Evolutionary conservation across 2,797 vertebrate species (phyloP), one percentile per base, ranked within the genome.

Genomic region (Mycteria americana): DNA sequence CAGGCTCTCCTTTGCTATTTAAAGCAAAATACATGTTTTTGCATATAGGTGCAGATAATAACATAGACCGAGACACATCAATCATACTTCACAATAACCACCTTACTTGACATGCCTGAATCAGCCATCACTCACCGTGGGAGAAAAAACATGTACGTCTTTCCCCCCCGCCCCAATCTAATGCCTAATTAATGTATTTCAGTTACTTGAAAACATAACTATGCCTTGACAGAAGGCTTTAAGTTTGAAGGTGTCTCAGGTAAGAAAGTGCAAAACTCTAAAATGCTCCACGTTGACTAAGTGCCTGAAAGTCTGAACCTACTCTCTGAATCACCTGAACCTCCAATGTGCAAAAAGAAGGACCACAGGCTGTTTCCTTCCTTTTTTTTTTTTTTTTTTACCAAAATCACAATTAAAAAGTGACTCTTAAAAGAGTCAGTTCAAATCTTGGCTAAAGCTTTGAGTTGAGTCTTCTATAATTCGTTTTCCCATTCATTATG

Each of bases 401-500:
- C 39, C 11, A 77, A 72, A 93, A 75, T 28, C n/a, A 63, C 31
- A 64, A 45, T 35, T n/a, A n/a, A 45, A 80, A 60, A 73, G 6
- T 11, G 9, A 64, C 9, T 57, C 23, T 33, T 45, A 45, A 27
- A 67, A 67, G 30, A 57, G 62, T 79, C n/a, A 13, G 57, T 85
- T 91, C 33, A 83, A 89, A 31, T 74, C 60, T 53, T 64, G 27
- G 37, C 37, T 88, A 79, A 88, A 63, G 48, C 59, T 95, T 79
- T 80, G 63, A 57, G 18, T 4, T 23, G 46, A 91, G 59, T 73
- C 69, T 94, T 87, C 54, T 59, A 15, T 39, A 93, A 91, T 17
- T 87, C 27, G 24, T 93, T 91, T 87, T 63, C n/a, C 53, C 30
- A 83, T 54, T 93, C 75, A 88, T 94, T 92, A 96, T 89, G 89